phyloP scores from a whole-genome alignment of 1,140 invertebrate genomes.

The Wiebesia pumilae region DNA sequence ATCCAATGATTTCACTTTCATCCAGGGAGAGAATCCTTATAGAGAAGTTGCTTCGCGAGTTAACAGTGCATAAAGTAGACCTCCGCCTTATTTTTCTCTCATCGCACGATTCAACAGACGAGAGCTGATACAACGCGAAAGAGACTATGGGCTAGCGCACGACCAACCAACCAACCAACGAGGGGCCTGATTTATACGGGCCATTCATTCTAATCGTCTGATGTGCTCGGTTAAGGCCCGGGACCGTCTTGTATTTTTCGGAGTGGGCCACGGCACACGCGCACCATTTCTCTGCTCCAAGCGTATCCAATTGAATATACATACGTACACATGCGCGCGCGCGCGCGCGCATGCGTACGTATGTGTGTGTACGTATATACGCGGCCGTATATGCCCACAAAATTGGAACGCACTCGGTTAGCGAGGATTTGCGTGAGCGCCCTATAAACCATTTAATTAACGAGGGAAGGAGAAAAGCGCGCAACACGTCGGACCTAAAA shows the following conservation, averaged over 20 bases:
- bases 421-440: constrained; percentile 61
- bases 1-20: not conserved
- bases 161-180: constrained; percentile 54
- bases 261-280: not conserved
- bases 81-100: not conserved
- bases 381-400: not conserved
- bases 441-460: constrained; percentile 70
- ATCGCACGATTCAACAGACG: not conserved
- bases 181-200: constrained; percentile 73
- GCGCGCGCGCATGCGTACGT: constrained; percentile 50
- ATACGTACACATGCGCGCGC: not conserved
- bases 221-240: constrained; percentile 24
- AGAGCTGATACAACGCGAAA: constrained; percentile 27
- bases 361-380: too few relatives aligned
- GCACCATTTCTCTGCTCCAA: constrained; percentile 41
- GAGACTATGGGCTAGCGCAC: not conserved
- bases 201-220: constrained; percentile 76
- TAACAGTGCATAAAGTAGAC: not conserved
- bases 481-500: constrained; percentile 4
- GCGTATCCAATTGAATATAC: constrained; percentile 70
- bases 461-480: constrained; percentile 52
- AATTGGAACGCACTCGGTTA: not conserved
- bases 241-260: constrained; percentile 25
- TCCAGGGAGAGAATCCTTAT: not conserved
- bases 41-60: not conserved